Percentiles rank a stretch among this genome's conserved stretches.
These are phyloP conservation scores for Elysia crispata DNA, from an alignment of 2,888 invertebrate species.

Conservation along the genomic window DNA sequence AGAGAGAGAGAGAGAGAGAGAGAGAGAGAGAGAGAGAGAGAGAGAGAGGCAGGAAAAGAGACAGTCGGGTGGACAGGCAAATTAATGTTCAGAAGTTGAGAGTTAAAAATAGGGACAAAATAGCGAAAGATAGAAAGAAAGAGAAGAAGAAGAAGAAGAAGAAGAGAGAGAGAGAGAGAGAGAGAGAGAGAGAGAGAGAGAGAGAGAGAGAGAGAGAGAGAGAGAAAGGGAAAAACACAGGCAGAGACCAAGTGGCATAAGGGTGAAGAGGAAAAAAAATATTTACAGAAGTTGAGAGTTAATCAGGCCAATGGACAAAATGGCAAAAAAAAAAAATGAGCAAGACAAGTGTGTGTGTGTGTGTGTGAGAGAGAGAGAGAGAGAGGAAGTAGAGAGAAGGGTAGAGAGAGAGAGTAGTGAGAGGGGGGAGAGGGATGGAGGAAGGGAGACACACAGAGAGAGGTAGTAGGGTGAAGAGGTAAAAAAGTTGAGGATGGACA, in stretches of 20 bases:
- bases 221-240: too few relatives aligned
- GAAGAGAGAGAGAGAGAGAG: background rate
- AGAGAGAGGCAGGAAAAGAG: too few relatives aligned
- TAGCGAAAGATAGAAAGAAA: too few relatives aligned
- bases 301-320: too few relatives aligned
- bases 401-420: background rate
- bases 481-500: background rate
- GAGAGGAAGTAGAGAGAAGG: too few relatives aligned
- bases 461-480: background rate
- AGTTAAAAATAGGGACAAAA: too few relatives aligned
- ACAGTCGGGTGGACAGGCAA: too few relatives aligned
- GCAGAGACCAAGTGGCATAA: background rate
- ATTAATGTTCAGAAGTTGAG: too few relatives aligned
- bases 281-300: too few relatives aligned
- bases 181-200: conserved; percentile 37
- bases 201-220: conserved; percentile 34
- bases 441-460: background rate
- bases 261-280: conserved; percentile 29
- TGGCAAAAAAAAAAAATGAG: too few relatives aligned
- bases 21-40: too few relatives aligned
- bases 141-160: background rate
- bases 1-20: too few relatives aligned
- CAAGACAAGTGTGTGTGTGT: background rate
- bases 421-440: conserved; percentile 24
- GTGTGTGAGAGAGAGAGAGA: conserved; percentile 3